These are phyloP conservation scores for Orchesella flavescens DNA, from an alignment of 2,888 invertebrate genomes.

Conservation along the genomic window DNA sequence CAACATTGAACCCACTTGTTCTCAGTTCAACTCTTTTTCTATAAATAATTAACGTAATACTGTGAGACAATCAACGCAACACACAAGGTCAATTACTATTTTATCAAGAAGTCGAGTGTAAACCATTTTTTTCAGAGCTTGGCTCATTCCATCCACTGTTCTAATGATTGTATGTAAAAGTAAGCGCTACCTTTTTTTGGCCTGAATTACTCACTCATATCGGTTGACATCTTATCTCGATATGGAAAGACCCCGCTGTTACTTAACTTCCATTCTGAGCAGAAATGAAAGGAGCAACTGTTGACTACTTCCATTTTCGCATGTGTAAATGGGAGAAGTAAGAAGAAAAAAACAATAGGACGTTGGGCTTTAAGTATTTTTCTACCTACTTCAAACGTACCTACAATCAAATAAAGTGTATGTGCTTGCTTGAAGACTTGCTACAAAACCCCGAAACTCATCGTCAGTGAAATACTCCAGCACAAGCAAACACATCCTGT, in stretches of 20 bases:
- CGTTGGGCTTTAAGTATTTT: too few relatives aligned
- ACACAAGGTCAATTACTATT: slow-evolving; percentile 60
- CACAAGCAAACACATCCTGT: too few relatives aligned
- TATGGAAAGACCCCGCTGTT: slow-evolving; percentile 60
- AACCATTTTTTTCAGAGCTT: not conserved
- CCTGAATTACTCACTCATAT: slow-evolving; percentile 40
- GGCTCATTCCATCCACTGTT: not conserved
- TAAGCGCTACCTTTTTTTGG: not conserved
- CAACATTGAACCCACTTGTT: not conserved
- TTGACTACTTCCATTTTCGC: slow-evolving; percentile 32
- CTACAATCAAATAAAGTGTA: not conserved
- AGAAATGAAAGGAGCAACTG: slow-evolving; percentile 35
- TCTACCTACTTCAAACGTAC: not conserved
- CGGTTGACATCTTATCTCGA: slow-evolving; percentile 63
- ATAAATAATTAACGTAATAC: slow-evolving; percentile 57
- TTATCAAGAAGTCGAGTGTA: slow-evolving; percentile 9
- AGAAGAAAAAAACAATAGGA: slow-evolving; percentile 5
- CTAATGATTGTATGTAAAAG: not conserved
- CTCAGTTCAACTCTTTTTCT: not conserved
- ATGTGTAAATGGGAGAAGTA: not conserved
- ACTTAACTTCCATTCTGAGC: slow-evolving; percentile 27
- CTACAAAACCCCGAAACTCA: not conserved
- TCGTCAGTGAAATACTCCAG: not conserved
- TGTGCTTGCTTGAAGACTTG: not conserved
- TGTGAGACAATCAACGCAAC: slow-evolving; percentile 39